Conservation (phyloP, 2,888 invertebrate genomes). For the Melanotus villosus region DNA sequence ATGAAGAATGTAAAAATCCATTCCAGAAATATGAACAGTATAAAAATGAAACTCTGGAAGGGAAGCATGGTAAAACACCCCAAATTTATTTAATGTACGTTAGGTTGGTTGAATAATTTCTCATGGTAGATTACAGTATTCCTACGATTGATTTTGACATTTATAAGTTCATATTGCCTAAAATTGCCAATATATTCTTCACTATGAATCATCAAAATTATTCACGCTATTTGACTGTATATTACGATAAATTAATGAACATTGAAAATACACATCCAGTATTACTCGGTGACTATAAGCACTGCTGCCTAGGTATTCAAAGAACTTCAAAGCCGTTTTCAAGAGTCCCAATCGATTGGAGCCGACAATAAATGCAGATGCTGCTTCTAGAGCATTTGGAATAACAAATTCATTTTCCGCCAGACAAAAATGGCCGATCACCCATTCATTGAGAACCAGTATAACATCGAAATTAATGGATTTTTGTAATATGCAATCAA, state of each 20-base stretch:
- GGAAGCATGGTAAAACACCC: not conserved
- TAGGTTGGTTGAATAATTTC: conserved; percentile 1
- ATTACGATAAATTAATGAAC: conserved; percentile 1
- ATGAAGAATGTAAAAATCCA: too few species aligned
- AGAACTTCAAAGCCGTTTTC: not conserved
- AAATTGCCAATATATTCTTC: conserved; percentile 9
- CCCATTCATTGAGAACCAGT: not conserved
- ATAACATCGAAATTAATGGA: conserved; percentile 11
- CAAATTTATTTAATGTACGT: conserved; percentile 53
- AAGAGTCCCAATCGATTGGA: not conserved
- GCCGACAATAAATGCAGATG: conserved; percentile 6
- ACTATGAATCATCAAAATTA: conserved; percentile 14
- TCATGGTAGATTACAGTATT: not conserved
- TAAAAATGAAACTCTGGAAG: not conserved
- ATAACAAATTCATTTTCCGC: conserved; percentile 8
- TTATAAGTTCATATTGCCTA: not conserved
- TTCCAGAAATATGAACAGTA: not conserved
- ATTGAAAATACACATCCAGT: conserved; percentile 7
- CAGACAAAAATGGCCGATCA: conserved; percentile 13
- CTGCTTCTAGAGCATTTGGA: not conserved
- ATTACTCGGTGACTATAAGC: not conserved
- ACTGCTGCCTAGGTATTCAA: not conserved
- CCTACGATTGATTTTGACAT: not conserved
- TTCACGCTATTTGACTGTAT: not conserved
- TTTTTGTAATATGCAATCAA: not conserved